Evolutionary conservation across 2,797 vertebrate species (phyloP).

Genomic region (Periophthalmus magnuspinnatus): DNA sequence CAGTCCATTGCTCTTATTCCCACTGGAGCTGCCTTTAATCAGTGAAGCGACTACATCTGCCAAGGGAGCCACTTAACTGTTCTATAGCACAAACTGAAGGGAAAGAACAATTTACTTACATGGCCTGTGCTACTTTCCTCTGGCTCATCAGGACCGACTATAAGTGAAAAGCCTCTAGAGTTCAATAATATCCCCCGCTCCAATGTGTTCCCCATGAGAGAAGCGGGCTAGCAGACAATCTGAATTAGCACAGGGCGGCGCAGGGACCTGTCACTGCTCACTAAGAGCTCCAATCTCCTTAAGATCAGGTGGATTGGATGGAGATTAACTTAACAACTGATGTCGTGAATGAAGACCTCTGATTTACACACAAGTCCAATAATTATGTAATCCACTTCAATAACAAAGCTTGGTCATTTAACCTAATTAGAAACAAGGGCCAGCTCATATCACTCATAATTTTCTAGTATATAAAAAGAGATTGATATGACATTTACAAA

Average conservation of each 20-base stretch:
- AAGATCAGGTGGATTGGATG: slow-evolving; percentile 75
- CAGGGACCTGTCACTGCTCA: slow-evolving; percentile 51
- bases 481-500: neutral
- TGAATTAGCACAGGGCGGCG: slow-evolving; percentile 50
- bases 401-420: neutral
- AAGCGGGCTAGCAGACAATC: slow-evolving; percentile 37
- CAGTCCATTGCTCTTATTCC: slow-evolving; percentile 32
- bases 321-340: slow-evolving; percentile 70
- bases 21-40: slow-evolving; percentile 33
- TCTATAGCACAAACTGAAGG: slow-evolving; percentile 44
- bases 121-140: slow-evolving; percentile 63
- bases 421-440: slow-evolving; percentile 13
- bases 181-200: slow-evolving; percentile 54
- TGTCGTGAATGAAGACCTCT: slow-evolving; percentile 41
- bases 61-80: slow-evolving; percentile 40
- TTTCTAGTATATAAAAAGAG: neutral
- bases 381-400: slow-evolving; percentile 17
- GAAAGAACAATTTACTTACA: slow-evolving; percentile 70
- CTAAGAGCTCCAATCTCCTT: slow-evolving; percentile 73
- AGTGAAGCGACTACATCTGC: slow-evolving; percentile 15
- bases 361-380: slow-evolving; percentile 19
- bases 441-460: neutral
- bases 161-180: slow-evolving; percentile 48
- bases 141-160: slow-evolving; percentile 60
- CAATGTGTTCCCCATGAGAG: slow-evolving; percentile 18